These are phyloP conservation scores for Ditula angustiorana DNA, from an alignment of 2,888 invertebrate genomes.

Conservation along the genomic window DNA sequence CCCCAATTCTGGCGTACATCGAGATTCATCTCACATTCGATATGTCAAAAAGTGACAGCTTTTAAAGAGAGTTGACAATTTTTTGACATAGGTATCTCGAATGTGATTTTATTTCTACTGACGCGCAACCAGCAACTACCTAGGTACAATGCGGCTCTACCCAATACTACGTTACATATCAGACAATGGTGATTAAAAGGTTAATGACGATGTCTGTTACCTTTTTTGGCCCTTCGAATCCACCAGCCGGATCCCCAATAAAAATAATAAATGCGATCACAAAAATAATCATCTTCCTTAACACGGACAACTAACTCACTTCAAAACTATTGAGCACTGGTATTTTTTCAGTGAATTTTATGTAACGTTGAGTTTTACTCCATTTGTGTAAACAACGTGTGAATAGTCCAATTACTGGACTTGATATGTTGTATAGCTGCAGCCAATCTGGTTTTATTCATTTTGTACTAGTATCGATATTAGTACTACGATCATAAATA, in stretches of 20 bases:
- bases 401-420: conserved; percentile 39
- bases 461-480: background rate
- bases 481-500: no score
- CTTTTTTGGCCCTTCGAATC: conserved; percentile 48
- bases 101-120: no score
- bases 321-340: background rate
- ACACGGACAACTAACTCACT: background rate
- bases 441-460: conserved; percentile 29
- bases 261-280: conserved; percentile 49
- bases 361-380: conserved; percentile 25
- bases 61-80: no score
- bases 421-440: conserved; percentile 18
- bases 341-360: conserved; percentile 13
- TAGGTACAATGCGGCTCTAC: no score
- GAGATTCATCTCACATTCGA: no score
- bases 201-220: conserved; percentile 42
- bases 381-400: conserved; percentile 48
- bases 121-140: no score
- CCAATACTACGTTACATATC: no score
- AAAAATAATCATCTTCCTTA: conserved; percentile 30
- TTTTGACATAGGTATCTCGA: no score
- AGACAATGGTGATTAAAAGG: no score
- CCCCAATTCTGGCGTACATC: no score
- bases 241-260: conserved; percentile 40
- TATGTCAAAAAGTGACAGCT: no score